Conservation (phyloP, 1,140 invertebrate species). For the Bombus superbus region DNA sequence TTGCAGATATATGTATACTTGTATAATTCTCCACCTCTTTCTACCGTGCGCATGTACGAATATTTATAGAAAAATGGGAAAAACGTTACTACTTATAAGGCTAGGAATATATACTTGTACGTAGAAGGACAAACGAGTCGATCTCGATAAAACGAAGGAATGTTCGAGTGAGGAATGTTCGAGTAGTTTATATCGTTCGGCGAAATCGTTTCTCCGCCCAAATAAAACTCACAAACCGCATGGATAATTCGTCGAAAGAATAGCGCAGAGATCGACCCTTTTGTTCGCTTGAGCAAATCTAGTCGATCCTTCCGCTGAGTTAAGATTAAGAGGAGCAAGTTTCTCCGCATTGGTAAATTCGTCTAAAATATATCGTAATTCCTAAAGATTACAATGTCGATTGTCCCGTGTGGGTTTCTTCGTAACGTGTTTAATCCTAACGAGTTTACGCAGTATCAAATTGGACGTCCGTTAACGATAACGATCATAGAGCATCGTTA, state of each 20-base stretch:
- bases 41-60: conserved; percentile 44
- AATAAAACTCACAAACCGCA: not conserved
- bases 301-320: conserved; percentile 8
- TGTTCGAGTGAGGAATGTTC: not conserved
- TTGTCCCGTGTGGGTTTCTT: not conserved
- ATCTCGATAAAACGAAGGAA: conserved; percentile 31
- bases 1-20: not conserved
- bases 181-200: not conserved
- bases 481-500: not conserved
- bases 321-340: not conserved
- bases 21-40: not conserved
- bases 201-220: not conserved
- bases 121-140: conserved; percentile 34
- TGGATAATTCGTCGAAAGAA: not conserved
- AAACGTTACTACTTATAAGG: conserved; percentile 32
- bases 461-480: not conserved
- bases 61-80: conserved; percentile 52
- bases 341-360: conserved; percentile 37
- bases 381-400: conserved; percentile 32
- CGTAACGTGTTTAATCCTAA: conserved; percentile 16
- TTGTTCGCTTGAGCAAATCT: conserved; percentile 37
- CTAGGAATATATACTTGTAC: conserved; percentile 49
- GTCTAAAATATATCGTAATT: conserved; percentile 50
- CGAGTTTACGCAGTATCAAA: not conserved
- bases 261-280: conserved; percentile 33